Conservation (phyloP, 2,797 vertebrate genomes). For the Sternarchorhynchus goeldii region DNA sequence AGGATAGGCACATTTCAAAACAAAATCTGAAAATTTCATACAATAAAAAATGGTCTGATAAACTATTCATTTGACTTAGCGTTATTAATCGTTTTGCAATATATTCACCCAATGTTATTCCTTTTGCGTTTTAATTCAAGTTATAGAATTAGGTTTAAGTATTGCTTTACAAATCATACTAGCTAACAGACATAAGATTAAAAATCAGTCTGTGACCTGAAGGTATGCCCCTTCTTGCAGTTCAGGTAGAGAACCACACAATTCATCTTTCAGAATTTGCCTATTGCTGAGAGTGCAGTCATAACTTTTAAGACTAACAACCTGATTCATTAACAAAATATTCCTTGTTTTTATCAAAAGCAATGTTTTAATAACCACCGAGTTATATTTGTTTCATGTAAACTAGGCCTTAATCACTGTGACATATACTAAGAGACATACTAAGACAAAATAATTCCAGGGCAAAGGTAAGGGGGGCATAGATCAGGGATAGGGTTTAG, state of each 20-base stretch:
- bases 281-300: conserved; percentile 16
- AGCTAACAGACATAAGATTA: conserved; percentile 1
- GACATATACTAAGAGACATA: background rate
- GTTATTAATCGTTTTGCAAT: no score
- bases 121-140: background rate
- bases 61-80: no score
- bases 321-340: conserved; percentile 19
- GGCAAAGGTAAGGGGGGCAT: conserved; percentile 18
- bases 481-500: conserved; percentile 28
- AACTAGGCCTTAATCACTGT: background rate
- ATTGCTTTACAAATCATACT: conserved; percentile 14
- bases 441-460: conserved; percentile 6
- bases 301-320: conserved; percentile 13
- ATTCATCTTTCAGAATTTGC: conserved; percentile 5
- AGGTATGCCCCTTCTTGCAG: conserved; percentile 3
- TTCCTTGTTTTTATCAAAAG: background rate
- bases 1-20: background rate
- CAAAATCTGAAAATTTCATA: background rate
- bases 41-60: background rate
- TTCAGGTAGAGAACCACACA: conserved; percentile 18
- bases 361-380: background rate
- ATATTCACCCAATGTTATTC: no score
- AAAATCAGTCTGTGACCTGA: background rate
- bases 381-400: background rate
- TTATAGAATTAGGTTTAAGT: background rate